phyloP scores from a whole-genome alignment of 2,888 invertebrate genomes.

The Hoplodrina blanda region DNA sequence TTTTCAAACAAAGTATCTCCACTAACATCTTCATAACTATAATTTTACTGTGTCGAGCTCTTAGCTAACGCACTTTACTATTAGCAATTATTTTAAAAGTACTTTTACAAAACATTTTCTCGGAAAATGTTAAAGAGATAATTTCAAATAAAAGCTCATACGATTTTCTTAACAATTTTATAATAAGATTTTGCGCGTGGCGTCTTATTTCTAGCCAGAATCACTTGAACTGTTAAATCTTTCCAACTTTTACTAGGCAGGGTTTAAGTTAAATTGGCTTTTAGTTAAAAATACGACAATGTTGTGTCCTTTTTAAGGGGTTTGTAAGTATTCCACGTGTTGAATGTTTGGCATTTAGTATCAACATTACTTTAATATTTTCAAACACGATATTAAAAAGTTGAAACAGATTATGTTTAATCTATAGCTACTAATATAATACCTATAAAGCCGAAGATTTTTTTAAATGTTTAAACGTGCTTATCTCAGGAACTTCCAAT shows the following conservation, averaged over 20 bases:
- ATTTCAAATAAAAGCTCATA: constrained; percentile 38
- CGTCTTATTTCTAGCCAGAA: not conserved
- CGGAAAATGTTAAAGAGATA: constrained; percentile 30
- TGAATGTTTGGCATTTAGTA: constrained; percentile 27
- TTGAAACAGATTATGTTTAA: not conserved
- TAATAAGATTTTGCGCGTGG: constrained; percentile 29
- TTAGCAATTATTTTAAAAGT: constrained; percentile 44
- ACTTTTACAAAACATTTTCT: constrained; percentile 42
- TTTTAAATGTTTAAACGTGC: too few species aligned
- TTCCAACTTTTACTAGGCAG: rapidly evolving
- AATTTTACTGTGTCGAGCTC: constrained; percentile 7
- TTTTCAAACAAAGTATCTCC: not conserved
- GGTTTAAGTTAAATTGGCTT: not conserved
- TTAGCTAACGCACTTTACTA: constrained; percentile 32
- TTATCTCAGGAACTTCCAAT: too few species aligned
- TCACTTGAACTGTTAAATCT: constrained; percentile 3
- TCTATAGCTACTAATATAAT: not conserved
- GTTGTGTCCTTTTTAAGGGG: constrained; percentile 2
- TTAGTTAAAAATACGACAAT: not conserved
- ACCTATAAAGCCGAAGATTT: too few species aligned
- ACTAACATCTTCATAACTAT: not conserved
- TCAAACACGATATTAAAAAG: not conserved
- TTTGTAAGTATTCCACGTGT: constrained; percentile 22
- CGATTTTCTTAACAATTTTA: constrained; percentile 47
- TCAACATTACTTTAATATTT: constrained; percentile 5